Evolutionary conservation across 2,888 invertebrate species (phyloP).

Genomic region (Lamellibrachia satsuma): DNA sequence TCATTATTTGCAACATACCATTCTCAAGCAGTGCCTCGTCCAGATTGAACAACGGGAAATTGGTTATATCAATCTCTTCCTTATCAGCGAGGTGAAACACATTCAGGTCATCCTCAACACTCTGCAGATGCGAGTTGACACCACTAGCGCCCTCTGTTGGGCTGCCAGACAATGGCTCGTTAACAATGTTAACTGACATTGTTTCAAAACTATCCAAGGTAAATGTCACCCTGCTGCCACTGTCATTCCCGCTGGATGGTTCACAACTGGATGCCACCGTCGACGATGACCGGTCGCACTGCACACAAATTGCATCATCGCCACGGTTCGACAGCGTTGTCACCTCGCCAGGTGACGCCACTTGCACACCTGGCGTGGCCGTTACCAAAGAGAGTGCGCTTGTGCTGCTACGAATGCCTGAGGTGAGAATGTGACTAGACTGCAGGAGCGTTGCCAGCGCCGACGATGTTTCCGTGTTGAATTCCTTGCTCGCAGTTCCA

Average conservation of each 20-base stretch:
- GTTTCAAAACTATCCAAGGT: background rate
- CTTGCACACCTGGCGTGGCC: background rate
- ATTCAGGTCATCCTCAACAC: background rate
- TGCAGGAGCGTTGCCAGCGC: background rate
- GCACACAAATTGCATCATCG: background rate
- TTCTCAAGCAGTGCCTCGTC: background rate
- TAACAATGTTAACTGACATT: background rate
- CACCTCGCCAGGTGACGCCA: background rate
- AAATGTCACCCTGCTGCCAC: background rate
- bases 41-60: slow-evolving; percentile 4
- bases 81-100: background rate
- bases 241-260: background rate
- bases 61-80: background rate
- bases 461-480: background rate
- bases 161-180: background rate
- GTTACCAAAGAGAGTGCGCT: background rate
- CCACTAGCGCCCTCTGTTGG: background rate
- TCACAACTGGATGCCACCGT: background rate
- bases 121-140: background rate
- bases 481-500: background rate
- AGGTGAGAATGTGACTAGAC: background rate
- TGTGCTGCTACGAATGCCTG: background rate
- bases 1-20: background rate
- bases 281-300: background rate
- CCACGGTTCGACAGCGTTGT: background rate